A percentile compares a stretch with the other conserved stretches of the same genome.
Evolutionary conservation across 1,140 invertebrate genomes (phyloP).

Genomic region (Gyrodactylus bullatarudis): DNA sequence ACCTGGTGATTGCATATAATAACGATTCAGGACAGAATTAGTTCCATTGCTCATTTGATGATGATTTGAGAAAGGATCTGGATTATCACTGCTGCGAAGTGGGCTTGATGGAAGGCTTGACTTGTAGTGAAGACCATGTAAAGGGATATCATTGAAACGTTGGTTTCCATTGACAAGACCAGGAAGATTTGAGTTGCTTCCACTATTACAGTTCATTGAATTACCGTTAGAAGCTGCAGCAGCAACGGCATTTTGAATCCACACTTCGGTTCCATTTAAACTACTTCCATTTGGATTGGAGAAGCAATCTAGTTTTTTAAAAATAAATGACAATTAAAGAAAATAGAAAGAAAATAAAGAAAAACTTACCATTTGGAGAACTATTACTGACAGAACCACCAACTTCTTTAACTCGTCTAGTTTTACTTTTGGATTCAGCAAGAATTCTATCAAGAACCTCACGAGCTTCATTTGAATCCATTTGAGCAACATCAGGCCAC

Average conservation of each 20-base stretch:
- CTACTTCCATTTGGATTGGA: not conserved
- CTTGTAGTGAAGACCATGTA: not conserved
- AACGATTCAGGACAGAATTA: not conserved
- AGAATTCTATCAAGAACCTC: slow-evolving; percentile 3
- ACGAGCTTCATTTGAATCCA: not conserved
- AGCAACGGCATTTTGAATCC: not conserved
- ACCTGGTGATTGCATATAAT: not conserved
- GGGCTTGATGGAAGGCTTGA: not conserved
- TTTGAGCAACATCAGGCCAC: slow-evolving; percentile 1
- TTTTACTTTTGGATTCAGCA: not conserved
- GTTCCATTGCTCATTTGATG: not conserved
- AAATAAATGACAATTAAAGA: not conserved
- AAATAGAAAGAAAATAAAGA: not conserved
- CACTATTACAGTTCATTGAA: no score
- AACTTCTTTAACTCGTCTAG: not conserved
- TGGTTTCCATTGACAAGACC: not conserved
- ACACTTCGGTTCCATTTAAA: not conserved
- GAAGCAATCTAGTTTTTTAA: not conserved
- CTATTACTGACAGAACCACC: not conserved
- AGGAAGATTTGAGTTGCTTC: not conserved
- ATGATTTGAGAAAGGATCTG: not conserved
- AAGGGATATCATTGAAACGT: not conserved
- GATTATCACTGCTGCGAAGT: not conserved
- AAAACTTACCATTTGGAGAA: not conserved
- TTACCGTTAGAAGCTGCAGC: not conserved